Conservation (phyloP, 2,797 vertebrate species). For the Nasua narica region DNA sequence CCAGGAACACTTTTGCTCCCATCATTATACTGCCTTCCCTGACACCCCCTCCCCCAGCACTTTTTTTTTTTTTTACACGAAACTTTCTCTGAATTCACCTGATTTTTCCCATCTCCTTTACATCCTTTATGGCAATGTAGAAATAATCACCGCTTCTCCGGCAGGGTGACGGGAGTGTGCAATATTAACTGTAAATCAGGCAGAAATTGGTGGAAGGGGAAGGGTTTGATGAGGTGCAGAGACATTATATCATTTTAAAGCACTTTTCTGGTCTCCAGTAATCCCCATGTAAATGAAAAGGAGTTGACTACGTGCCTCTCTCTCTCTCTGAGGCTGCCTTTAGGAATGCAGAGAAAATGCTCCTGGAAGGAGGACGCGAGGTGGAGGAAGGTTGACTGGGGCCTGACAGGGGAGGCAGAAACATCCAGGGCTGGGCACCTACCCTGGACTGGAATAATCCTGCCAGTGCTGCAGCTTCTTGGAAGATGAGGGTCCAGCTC, state of each 20-base stretch:
- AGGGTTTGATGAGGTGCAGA: slow-evolving; percentile 84
- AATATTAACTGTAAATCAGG: slow-evolving; percentile 84
- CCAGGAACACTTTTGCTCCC: slow-evolving; percentile 70
- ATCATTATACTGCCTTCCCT: slow-evolving; percentile 61
- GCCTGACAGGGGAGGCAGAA: neutral
- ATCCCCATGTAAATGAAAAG: slow-evolving; percentile 84
- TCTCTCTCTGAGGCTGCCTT: slow-evolving; percentile 50
- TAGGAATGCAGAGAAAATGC: slow-evolving; percentile 56
- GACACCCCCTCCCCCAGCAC: slow-evolving; percentile 55
- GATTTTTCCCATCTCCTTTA: slow-evolving; percentile 83
- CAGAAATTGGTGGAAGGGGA: slow-evolving; percentile 82
- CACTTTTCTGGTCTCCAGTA: slow-evolving; percentile 82
- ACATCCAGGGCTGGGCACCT: neutral
- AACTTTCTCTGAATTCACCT: slow-evolving; percentile 83
- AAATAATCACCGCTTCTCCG: slow-evolving; percentile 82
- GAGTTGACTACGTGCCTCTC: slow-evolving; percentile 65
- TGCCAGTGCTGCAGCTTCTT: neutral
- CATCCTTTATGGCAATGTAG: slow-evolving; percentile 83
- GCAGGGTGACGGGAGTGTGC: slow-evolving; percentile 81
- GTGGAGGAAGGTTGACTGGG: neutral
- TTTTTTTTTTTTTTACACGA: slow-evolving; percentile 69
- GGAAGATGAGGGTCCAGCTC: neutral
- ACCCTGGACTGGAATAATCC: neutral
- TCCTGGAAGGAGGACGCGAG: neutral
- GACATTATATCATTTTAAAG: slow-evolving; percentile 85